Base-by-base conservation (phyloP, 2,797 vertebrate genomes). In the Synanceia verrucosa region DNA sequence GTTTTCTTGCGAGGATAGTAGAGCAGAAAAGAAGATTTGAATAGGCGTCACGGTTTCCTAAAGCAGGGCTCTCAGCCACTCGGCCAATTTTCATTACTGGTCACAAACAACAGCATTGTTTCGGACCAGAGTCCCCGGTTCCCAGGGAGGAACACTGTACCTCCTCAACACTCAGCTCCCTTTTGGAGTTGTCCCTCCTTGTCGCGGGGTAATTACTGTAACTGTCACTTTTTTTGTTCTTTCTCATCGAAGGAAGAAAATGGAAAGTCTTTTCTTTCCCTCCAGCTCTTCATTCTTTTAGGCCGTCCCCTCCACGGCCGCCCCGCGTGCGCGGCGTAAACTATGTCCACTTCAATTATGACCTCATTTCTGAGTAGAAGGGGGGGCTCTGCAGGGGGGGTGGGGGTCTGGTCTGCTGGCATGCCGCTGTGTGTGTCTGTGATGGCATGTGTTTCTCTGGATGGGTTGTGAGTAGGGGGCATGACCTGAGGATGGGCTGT, bases 181-280 rank as follows among this genome's bases (percentile, higher is more conserved):
- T 86, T 86, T 91, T 87, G 85, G 87, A 90, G 82, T 89, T 84
- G 86, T 93, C 91, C 83, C 90, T 91, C 90, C 88, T 92, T 83
- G 78, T 87, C 44, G 85, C 73, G 66, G 73, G 84, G 76, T 87
- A 93, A 94, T 94, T 94, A 94, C 92, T 92, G 91, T 94, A 95
- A 94, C 94, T 94, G 94, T 94, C 94, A 94, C 88, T 91, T 88
- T 92, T 93, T 94, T 94, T 95, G 93, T 94, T 95, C 92, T 94
- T 94, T 93, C 84, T 90, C 91, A 92, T 86, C 86, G 87, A 88
- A 92, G 92, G 93, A 93, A 92, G 89, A 94, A 93, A 93, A 92
- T 88, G 80, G 81, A 90, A 93, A 93, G 87, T 91, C 84, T 86
- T 87, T 87, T 88, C 81, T 79, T 77, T 43, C 23, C 76, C 70